Conservation (phyloP, 2,113 vertebrate genomes). For the Camelus dromedarius region DNA sequence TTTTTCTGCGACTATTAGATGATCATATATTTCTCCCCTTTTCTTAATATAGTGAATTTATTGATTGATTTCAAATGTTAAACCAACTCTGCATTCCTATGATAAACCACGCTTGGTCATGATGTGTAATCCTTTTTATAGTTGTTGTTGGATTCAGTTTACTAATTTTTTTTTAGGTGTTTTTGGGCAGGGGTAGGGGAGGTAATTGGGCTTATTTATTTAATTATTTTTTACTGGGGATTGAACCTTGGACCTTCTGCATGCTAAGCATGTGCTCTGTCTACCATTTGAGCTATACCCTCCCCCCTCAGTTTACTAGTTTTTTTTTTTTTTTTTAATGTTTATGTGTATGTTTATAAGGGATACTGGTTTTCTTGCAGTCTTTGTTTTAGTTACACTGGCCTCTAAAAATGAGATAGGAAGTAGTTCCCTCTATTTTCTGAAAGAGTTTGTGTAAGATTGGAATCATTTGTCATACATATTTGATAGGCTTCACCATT, state of each 20-base stretch:
- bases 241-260: too few species aligned
- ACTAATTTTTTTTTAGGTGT: not conserved
- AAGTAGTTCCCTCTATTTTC: conserved; percentile 1
- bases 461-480: not conserved
- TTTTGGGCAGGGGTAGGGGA: too few species aligned
- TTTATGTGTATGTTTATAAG: not conserved
- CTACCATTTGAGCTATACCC: too few species aligned
- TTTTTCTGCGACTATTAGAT: conserved; percentile 23
- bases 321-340: not conserved
- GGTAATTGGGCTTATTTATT: too few species aligned
- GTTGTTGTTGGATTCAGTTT: conserved; percentile 4
- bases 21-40: not conserved
- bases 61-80: conserved; percentile 20
- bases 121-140: conserved; percentile 1
- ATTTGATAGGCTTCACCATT: not conserved
- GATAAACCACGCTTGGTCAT: not conserved
- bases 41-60: not conserved
- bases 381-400: not conserved
- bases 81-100: not conserved
- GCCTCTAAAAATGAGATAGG: not conserved
- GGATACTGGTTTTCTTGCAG: not conserved
- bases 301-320: too few species aligned
- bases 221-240: too few species aligned
- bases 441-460: conserved; percentile 19
- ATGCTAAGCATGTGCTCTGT: too few species aligned